phyloP scores from a whole-genome alignment of 2,797 vertebrate species.

The Manis pentadactyla region DNA sequence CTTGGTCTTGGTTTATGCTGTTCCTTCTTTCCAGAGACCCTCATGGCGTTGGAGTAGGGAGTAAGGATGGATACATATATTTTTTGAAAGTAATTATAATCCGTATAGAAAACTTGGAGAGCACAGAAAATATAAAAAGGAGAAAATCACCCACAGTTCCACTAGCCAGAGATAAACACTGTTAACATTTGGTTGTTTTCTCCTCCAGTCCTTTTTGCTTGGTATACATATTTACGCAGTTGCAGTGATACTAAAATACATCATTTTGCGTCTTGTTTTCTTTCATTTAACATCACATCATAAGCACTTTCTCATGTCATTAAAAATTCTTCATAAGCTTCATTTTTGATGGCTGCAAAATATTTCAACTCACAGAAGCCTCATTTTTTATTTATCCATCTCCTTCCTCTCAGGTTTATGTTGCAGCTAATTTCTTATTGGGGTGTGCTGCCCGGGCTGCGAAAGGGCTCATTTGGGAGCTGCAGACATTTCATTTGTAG shows the following conservation, averaged over 20 bases:
- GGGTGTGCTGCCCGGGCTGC: not conserved
- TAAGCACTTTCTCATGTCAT: not conserved
- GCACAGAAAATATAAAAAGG: not conserved
- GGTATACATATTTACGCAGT: not conserved
- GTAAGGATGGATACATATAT: not conserved
- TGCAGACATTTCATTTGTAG: conserved; percentile 36
- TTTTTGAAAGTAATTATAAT: conserved; percentile 3
- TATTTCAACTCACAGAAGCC: not conserved
- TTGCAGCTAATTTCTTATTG: not conserved
- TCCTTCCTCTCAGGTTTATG: not conserved
- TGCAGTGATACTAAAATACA: not conserved
- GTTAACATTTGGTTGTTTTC: not conserved
- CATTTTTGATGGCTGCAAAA: conserved; percentile 41
- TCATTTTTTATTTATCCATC: not conserved
- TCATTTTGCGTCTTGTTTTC: not conserved
- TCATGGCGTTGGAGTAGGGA: not conserved
- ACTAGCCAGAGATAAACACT: not conserved
- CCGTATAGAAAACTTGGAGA: not conserved
- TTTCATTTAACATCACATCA: conserved; percentile 12
- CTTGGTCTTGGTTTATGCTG: not conserved
- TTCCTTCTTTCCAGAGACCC: not conserved
- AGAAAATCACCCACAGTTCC: not conserved
- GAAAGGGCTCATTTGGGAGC: not conserved
- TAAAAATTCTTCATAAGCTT: conserved; percentile 48
- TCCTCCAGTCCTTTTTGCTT: not conserved